These are phyloP conservation scores for Pyrocoelia pectoralis DNA, from an alignment of 2,888 invertebrate genomes.

Conservation along the genomic window DNA sequence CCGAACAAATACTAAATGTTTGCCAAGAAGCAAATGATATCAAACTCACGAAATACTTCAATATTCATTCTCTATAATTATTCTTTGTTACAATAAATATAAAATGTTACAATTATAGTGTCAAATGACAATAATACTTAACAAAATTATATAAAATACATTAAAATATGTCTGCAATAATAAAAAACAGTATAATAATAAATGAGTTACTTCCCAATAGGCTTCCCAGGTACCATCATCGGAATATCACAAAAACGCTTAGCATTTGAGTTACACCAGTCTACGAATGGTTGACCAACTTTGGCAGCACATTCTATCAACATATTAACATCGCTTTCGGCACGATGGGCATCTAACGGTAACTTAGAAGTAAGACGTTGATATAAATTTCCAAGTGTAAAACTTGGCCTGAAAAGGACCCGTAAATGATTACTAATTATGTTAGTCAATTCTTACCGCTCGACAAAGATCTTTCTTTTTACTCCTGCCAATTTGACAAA, in stretches of 20 bases:
- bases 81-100: too few species aligned
- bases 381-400: conserved; percentile 65
- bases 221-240: conserved; percentile 41
- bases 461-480: conserved; percentile 4
- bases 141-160: too few species aligned
- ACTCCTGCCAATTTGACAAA: too few species aligned
- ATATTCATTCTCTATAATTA: too few species aligned
- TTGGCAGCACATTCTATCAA: conserved; percentile 69
- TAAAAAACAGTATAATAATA: too few species aligned
- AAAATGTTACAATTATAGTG: too few species aligned
- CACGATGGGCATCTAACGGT: conserved; percentile 66
- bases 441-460: not conserved
- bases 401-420: conserved; percentile 51
- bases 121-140: too few species aligned
- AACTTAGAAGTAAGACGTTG: conserved; percentile 62
- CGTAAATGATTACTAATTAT: not conserved
- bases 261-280: conserved; percentile 63
- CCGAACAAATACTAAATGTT: too few species aligned
- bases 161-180: too few species aligned
- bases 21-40: too few species aligned
- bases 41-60: too few species aligned
- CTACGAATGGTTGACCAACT: conserved; percentile 65
- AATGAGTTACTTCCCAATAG: conserved; percentile 31
- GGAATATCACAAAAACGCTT: conserved; percentile 53
- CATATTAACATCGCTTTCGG: conserved; percentile 74